Percentiles rank a stretch among this genome's conserved stretches.
phyloP scores from a whole-genome alignment of 2,113 vertebrate genomes.

The Atractosteus spatula region DNA sequence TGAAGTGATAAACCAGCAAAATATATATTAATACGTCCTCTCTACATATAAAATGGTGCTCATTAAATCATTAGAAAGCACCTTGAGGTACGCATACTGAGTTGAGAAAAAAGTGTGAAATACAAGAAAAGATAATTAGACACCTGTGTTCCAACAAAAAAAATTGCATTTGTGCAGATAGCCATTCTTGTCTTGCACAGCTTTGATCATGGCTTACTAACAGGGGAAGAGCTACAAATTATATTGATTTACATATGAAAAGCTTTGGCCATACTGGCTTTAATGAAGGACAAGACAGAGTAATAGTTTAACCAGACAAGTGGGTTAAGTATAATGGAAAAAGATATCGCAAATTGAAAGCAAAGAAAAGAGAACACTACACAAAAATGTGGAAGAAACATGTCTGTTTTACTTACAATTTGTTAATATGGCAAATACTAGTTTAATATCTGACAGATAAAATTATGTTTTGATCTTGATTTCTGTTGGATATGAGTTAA shows the following conservation, averaged over 20 bases:
- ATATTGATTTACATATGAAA: not conserved
- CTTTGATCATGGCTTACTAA: conserved; percentile 23
- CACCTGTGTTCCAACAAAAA: conserved; percentile 15
- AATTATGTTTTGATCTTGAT: no score
- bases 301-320: not conserved
- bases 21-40: no score
- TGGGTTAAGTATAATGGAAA: not conserved
- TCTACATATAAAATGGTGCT: no score
- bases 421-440: not conserved
- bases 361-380: not conserved
- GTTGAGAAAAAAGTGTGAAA: no score
- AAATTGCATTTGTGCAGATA: not conserved
- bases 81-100: no score
- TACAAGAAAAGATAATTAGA: not conserved
- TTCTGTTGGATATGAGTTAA: no score
- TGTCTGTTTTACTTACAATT: not conserved
- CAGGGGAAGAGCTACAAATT: not conserved
- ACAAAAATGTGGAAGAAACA: not conserved
- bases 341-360: not conserved
- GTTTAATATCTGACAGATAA: conserved; percentile 16
- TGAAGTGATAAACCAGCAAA: no score
- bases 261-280: not conserved
- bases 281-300: not conserved
- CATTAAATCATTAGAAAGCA: no score
- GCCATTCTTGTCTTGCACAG: not conserved